phyloP scores from a whole-genome alignment of 2,113 vertebrate species.

The Hippocampus barbouri region DNA sequence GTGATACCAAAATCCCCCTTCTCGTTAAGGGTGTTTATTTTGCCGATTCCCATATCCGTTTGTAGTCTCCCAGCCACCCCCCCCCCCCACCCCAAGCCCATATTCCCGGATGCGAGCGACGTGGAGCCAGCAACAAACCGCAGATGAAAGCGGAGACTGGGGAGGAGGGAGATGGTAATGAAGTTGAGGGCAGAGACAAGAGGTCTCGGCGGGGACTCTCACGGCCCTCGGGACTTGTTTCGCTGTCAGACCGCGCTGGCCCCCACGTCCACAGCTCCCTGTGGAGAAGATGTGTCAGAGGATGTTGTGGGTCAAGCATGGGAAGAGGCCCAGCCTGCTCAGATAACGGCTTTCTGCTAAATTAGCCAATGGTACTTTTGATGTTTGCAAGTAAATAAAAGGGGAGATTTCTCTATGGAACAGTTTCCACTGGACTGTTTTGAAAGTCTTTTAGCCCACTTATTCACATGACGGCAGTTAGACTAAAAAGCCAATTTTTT shows the following conservation, averaged over 20 bases:
- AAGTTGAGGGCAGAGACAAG: slow-evolving; percentile 64
- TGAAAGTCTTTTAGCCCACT: not conserved
- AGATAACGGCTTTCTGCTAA: slow-evolving; percentile 58
- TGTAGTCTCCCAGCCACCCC: slow-evolving; percentile 49
- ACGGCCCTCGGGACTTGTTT: slow-evolving; percentile 59
- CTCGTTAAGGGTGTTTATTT: slow-evolving; percentile 61
- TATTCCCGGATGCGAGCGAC: slow-evolving; percentile 63
- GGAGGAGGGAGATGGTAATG: slow-evolving; percentile 62
- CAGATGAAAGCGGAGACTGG: slow-evolving; percentile 62
- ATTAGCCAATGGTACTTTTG: slow-evolving; percentile 47
- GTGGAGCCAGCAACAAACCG: slow-evolving; percentile 60
- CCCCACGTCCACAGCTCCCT: slow-evolving; percentile 59
- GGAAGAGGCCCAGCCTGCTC: slow-evolving; percentile 58
- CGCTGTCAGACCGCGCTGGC: slow-evolving; percentile 52
- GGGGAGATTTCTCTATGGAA: not conserved
- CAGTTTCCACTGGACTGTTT: slow-evolving; percentile 8
- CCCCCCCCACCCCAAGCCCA: slow-evolving; percentile 20
- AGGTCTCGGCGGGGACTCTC: slow-evolving; percentile 43
- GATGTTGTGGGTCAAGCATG: slow-evolving; percentile 67
- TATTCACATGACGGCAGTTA: not conserved
- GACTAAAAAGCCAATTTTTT: not conserved
- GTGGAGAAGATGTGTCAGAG: slow-evolving; percentile 59
- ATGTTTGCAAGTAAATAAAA: slow-evolving; percentile 33
- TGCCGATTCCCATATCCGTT: slow-evolving; percentile 68
- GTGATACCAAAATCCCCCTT: slow-evolving; percentile 51